These are phyloP conservation scores for Rallus limicola DNA, from an alignment of 2,113 vertebrate genomes.

Conservation along the genomic window DNA sequence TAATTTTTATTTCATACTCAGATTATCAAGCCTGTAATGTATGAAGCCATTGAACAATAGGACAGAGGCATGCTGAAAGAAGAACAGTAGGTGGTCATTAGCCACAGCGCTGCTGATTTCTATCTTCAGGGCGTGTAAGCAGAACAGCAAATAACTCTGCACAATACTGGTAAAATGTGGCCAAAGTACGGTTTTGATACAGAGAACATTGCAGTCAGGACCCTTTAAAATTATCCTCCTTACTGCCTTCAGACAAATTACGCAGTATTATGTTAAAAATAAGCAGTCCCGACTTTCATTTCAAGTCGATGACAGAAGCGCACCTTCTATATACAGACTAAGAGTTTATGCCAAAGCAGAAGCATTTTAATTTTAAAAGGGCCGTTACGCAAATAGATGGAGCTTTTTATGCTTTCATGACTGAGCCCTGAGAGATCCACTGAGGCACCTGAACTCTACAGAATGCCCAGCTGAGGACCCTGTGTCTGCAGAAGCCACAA, in stretches of 20 bases:
- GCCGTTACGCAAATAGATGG: background rate
- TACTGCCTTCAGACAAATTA: background rate
- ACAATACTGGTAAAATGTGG: background rate
- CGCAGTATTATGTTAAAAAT: background rate
- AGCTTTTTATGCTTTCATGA: background rate
- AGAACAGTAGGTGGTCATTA: background rate
- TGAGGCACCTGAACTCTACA: background rate
- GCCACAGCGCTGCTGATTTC: background rate
- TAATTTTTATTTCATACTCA: background rate
- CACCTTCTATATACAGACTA: background rate
- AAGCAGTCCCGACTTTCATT: background rate
- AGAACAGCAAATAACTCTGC: background rate
- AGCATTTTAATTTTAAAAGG: background rate
- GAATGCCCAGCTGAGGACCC: background rate
- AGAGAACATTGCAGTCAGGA: background rate
- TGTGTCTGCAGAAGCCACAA: background rate
- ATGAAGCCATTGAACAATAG: background rate
- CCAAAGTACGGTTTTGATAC: background rate
- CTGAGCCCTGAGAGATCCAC: background rate
- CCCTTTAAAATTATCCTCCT: background rate
- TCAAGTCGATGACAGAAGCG: background rate
- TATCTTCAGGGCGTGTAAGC: background rate
- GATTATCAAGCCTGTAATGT: background rate
- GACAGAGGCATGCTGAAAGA: background rate
- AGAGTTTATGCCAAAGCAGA: background rate